Base-by-base conservation (phyloP, 2,797 vertebrate species). In the Paramormyrops hopkinsi region DNA sequence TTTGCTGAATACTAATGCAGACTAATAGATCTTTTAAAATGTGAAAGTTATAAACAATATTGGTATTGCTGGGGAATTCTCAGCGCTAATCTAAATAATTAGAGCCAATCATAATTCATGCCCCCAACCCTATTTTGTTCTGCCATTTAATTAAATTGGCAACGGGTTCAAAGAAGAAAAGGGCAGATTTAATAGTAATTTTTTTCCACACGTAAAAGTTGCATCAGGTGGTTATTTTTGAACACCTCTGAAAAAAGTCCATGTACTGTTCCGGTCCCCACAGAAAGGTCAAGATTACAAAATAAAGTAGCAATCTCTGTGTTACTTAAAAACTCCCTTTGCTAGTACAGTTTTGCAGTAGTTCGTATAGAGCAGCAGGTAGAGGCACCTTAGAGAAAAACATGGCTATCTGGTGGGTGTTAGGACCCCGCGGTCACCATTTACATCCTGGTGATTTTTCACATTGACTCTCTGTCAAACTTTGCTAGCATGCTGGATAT, bases 401-500 rank as follows among this genome's bases (percentile, higher is more conserved):
- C 88, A 88, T 54, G 14, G 50, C 48, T 11, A 53, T 54, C 2
- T 59, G 54, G 53, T 82, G 76, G 51, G 73, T 82, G 33, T 91
- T 79, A 79, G 73, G 73, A 89, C 88, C 84, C 22, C 56, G 87
- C 91, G 86, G 90, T 93, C 93, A 92, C 92, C 93, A 89, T 89
- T 25, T 82, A 19, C 76, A 89, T 59, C 76, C 53, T 12, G 54
- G 76, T 48, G 5, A 89, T 87, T 87, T 91, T 92, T 88, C 50
- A 89, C 89, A 89, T 91, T 9, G 83, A 86, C 91, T 91, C 91
- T 89, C 86, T 92, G 88, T 91, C 88, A 86, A 62, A 92, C 90
- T 82, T 8, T 89, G 90, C 91, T 92, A 92, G 93, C 92, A 93
- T 92, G 91, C 90, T 88, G 92, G 92, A 91, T 90, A 93, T 93